Base-by-base conservation (phyloP, 2,888 invertebrate species). In the Limenitis arthemis region DNA sequence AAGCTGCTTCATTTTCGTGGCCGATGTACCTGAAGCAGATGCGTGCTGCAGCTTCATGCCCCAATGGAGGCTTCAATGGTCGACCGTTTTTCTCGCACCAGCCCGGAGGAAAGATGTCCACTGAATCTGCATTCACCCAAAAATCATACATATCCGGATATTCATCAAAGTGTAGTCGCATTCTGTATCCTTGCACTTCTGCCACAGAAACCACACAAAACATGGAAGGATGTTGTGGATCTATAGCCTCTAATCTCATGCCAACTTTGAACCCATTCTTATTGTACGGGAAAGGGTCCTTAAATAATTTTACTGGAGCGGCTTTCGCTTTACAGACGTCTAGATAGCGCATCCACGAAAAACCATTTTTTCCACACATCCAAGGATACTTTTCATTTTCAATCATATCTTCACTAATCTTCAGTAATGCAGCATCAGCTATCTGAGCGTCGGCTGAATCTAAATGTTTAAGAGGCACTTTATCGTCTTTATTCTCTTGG, bases 91-190 rank as follows among this genome's bases (percentile, higher is more conserved):
- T 93, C 68, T 94, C 93, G 70, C 97, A 95, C 95, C 96, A 98
- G n/a, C 96, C 96, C 32, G 93, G 90, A 6, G 96, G 96, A 75
- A 97, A 98, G 52, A 98, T 93, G 70, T 96, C 94, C 68, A 91
- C 88, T n/a, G 94, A 94, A 73, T 97, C 95, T 0, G 95, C 94
- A 75, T 97, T 96, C 36, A 93, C 90, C 97, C 98, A 98, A 77
- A 95, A 98, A 77, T 98, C 97, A 69, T 94, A 94, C 70, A 92
- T 89, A 53, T 93, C 93, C 0, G 93, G 91, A 74, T 93, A 98
- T 9, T 96, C 97, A 79, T 98, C 97, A 75, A 98, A 98, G 75
- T 95, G 95, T 47, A 98, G 82, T 59, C 95, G 89, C 68, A 98
- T 78, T 46, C 98, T 88, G 73, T 93, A 94, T 1, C 97, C 97